Conservation (phyloP, 2,888 invertebrate genomes). For the Aspidiotus rigidus region DNA sequence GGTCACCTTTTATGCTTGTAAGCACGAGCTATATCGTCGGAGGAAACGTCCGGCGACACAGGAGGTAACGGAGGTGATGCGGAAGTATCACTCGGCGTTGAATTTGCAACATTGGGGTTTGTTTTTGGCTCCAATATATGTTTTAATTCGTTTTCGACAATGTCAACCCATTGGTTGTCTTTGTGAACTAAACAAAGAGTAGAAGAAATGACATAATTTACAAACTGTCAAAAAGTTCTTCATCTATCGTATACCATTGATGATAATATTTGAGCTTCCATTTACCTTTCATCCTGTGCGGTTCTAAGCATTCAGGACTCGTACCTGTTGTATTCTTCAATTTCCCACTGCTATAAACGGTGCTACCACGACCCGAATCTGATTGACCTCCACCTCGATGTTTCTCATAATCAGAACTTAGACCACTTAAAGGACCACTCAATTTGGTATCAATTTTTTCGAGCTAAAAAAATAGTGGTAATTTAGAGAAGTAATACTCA, state of each 20-base stretch:
- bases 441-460: conserved; percentile 24
- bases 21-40: conserved; percentile 36
- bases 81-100: conserved; percentile 58
- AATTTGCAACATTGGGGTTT: conserved; percentile 49
- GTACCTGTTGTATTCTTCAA: conserved; percentile 48
- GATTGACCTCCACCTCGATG: conserved; percentile 49
- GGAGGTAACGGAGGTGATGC: conserved; percentile 72
- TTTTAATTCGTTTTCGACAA: conserved; percentile 68
- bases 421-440: conserved; percentile 39
- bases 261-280: too few species aligned
- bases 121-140: conserved; percentile 67
- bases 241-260: too few species aligned
- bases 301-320: conserved; percentile 52
- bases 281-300: conserved; percentile 41
- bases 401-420: conserved; percentile 58
- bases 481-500: background rate
- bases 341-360: conserved; percentile 64
- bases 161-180: conserved; percentile 59
- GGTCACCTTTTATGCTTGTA: conserved; percentile 44
- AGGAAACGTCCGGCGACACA: conserved; percentile 56
- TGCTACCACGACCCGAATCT: conserved; percentile 71
- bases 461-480: background rate
- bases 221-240: too few species aligned
- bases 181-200: conserved; percentile 13
- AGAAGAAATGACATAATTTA: too few species aligned